Evolutionary conservation across 1,140 invertebrate genomes (phyloP).

Genomic region (Drosophila baimaii): DNA sequence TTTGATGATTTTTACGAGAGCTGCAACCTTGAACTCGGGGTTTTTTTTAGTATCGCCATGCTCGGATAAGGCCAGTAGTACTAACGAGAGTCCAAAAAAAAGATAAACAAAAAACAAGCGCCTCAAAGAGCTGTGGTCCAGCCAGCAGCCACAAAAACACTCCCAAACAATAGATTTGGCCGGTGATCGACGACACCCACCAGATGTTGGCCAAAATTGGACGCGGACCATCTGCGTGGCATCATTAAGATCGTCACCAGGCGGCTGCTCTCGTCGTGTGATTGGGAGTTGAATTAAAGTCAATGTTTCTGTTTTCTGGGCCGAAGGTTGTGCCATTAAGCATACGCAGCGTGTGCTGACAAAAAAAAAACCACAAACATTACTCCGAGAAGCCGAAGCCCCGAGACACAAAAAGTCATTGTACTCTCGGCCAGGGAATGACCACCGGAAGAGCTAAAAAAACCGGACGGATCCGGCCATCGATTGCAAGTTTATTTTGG

Average conservation of each 20-base stretch:
- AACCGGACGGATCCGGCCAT: slow-evolving; percentile 16
- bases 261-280: slow-evolving; percentile 14
- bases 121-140: slow-evolving; percentile 3
- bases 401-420: slow-evolving; percentile 60
- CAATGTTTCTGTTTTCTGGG: slow-evolving; percentile 45
- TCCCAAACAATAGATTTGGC: slow-evolving; percentile 53
- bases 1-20: slow-evolving; percentile 29
- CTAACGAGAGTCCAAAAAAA: slow-evolving; percentile 69
- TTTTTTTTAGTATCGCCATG: slow-evolving; percentile 39
- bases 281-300: slow-evolving; percentile 41
- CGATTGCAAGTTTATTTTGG: slow-evolving; percentile 12
- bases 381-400: slow-evolving; percentile 2
- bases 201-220: slow-evolving; percentile 59
- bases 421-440: slow-evolving; percentile 40
- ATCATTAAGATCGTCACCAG: slow-evolving; percentile 59
- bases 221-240: slow-evolving; percentile 52
- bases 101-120: slow-evolving; percentile 49
- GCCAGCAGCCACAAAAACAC: slow-evolving; percentile 43
- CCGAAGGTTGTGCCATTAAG: slow-evolving; percentile 68
- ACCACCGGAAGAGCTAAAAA: slow-evolving; percentile 52
- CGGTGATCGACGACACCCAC: slow-evolving; percentile 59
- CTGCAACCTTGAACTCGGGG: slow-evolving; percentile 64
- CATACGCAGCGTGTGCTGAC: slow-evolving; percentile 33
- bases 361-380: slow-evolving; percentile 32
- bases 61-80: slow-evolving; percentile 68